A percentile compares a stretch with the other conserved stretches of the same genome.
phyloP scores from a whole-genome alignment of 2,888 invertebrate species.

The Amblyteles armatorius region DNA sequence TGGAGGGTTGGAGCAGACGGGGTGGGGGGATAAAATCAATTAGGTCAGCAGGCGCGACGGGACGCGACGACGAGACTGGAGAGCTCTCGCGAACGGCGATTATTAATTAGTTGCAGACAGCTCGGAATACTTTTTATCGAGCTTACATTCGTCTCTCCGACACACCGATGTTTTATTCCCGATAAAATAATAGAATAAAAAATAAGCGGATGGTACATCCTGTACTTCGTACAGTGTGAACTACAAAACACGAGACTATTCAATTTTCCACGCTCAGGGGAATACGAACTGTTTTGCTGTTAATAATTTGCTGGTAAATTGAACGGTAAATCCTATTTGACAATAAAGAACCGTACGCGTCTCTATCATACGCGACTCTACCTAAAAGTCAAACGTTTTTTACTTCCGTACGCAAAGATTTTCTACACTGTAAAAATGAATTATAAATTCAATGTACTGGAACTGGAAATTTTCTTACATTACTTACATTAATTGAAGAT shows the following conservation, averaged over 20 bases:
- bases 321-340: too few relatives aligned
- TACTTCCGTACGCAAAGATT: too few relatives aligned
- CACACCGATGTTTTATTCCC: background rate
- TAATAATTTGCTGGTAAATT: too few relatives aligned
- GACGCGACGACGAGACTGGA: background rate
- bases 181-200: background rate
- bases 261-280: too few relatives aligned
- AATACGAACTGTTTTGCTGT: too few relatives aligned
- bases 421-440: too few relatives aligned
- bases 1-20: background rate
- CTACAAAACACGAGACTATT: background rate
- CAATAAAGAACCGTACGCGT: too few relatives aligned
- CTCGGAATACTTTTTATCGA: background rate
- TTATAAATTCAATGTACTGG: too few relatives aligned
- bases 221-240: background rate
- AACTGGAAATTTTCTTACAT: too few relatives aligned
- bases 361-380: too few relatives aligned
- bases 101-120: conserved; percentile 15
- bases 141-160: background rate
- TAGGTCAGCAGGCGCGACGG: background rate
- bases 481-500: too few relatives aligned
- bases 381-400: too few relatives aligned
- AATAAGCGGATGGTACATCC: background rate
- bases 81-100: background rate
- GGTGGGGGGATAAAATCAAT: background rate